phyloP scores from a whole-genome alignment of 2,888 invertebrate genomes.

The Lithophane socia region DNA sequence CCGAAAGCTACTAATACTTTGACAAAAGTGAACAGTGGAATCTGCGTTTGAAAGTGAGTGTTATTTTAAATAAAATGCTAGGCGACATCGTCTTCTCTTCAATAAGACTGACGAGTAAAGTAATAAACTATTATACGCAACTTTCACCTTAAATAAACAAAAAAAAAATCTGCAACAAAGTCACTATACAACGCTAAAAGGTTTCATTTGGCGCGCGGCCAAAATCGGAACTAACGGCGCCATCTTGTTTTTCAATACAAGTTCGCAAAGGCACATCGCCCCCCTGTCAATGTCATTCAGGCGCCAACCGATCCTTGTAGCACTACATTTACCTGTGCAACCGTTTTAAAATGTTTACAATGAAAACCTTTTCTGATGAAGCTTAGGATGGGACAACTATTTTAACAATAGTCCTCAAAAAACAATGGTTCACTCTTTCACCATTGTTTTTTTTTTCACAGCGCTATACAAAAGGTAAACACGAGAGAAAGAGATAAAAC shows the following conservation, averaged over 20 bases:
- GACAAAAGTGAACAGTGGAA: too few relatives aligned
- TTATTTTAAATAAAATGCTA: too few relatives aligned
- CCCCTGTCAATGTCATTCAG: background rate
- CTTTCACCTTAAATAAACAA: too few relatives aligned
- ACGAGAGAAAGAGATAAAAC: background rate
- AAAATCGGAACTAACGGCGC: background rate
- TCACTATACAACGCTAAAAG: background rate
- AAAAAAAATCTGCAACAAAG: too few relatives aligned
- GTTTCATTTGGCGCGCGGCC: background rate
- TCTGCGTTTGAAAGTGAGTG: too few relatives aligned
- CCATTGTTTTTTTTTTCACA: background rate
- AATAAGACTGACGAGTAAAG: background rate
- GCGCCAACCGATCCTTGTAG: background rate
- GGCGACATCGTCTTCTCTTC: background rate
- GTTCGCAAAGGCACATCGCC: background rate
- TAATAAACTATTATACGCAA: background rate
- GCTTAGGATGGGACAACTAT: background rate
- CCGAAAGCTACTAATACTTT: too few relatives aligned
- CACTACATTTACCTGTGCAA: background rate
- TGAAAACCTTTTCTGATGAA: background rate
- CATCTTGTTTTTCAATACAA: background rate
- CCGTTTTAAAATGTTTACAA: background rate
- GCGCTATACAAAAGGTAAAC: background rate
- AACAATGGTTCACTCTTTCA: too few relatives aligned
- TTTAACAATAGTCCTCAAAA: background rate